Evolutionary conservation across 1,140 invertebrate genomes (phyloP).

Genomic region (Anagrus nilaparvatae): DNA sequence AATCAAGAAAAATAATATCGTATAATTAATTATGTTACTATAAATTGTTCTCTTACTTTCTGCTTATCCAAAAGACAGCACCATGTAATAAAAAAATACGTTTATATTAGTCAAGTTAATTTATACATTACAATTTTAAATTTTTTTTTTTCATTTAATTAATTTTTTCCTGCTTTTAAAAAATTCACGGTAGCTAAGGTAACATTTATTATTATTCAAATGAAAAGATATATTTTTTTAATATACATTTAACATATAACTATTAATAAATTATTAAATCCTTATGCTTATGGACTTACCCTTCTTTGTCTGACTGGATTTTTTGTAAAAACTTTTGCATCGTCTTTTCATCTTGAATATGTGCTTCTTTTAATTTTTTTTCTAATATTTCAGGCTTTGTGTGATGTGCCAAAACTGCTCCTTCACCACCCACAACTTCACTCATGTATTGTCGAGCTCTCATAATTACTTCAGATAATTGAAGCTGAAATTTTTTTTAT

Average conservation of each 20-base stretch:
- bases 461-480: slow-evolving; percentile 96
- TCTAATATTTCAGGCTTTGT: slow-evolving; percentile 79
- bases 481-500: slow-evolving; percentile 62
- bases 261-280: background rate
- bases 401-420: slow-evolving; percentile 74
- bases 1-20: slow-evolving; percentile 9
- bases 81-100: slow-evolving; percentile 16
- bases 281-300: slow-evolving; percentile 45
- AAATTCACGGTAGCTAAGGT: background rate
- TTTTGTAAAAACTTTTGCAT: slow-evolving; percentile 84
- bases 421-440: slow-evolving; percentile 70
- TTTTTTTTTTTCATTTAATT: background rate
- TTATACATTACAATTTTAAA: background rate
- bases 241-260: background rate
- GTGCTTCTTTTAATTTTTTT: slow-evolving; percentile 68
- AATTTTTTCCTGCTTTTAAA: background rate
- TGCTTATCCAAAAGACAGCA: slow-evolving; percentile 26
- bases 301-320: slow-evolving; percentile 82
- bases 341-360: slow-evolving; percentile 61
- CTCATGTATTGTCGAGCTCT: slow-evolving; percentile 86
- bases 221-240: background rate
- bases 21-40: too few species aligned
- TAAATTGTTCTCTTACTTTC: slow-evolving; percentile 29
- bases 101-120: slow-evolving; percentile 13
- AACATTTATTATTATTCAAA: background rate